Percentiles rank a stretch among this genome's conserved stretches.
Conservation (phyloP, 2,888 invertebrate genomes). For the Monochamus alternatus region DNA sequence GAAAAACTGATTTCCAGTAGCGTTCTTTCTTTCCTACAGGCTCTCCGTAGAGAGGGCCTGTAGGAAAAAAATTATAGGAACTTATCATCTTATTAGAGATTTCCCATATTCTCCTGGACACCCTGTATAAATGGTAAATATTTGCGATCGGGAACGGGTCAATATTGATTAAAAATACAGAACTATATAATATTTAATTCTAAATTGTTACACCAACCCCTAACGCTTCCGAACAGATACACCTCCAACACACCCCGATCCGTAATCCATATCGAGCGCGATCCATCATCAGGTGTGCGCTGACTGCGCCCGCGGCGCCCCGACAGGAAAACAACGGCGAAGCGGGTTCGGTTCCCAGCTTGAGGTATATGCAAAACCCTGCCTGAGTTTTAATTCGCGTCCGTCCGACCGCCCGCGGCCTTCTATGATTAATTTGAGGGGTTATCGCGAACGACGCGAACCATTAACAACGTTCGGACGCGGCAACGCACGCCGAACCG, state of each 20-base stretch:
- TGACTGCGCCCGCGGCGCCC: neutral
- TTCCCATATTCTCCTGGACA: too few species aligned
- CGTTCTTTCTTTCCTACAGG: too few species aligned
- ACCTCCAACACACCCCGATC: neutral
- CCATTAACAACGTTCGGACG: slow-evolving; percentile 52
- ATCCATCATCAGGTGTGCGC: neutral
- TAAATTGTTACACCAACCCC: neutral
- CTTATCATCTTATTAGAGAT: too few species aligned
- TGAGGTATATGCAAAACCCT: slow-evolving; percentile 22
- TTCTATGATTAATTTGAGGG: slow-evolving; percentile 50
- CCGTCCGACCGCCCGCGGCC: slow-evolving; percentile 9
- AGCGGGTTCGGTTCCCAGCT: slow-evolving; percentile 20
- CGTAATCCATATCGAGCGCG: neutral
- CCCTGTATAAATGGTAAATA: too few species aligned
- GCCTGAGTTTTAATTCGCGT: slow-evolving; percentile 17
- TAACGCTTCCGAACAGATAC: neutral
- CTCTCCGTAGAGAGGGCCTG: too few species aligned
- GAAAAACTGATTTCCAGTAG: too few species aligned
- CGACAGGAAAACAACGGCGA: neutral
- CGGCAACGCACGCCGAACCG: slow-evolving; percentile 16
- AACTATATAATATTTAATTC: too few species aligned
- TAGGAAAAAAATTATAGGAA: too few species aligned
- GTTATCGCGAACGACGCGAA: slow-evolving; percentile 49
- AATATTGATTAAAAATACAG: too few species aligned
- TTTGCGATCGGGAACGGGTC: too few species aligned